Evolutionary conservation across 2,113 vertebrate species (phyloP), one percentile per base, ranked within the genome.

Genomic region (Oreochromis aureus): DNA sequence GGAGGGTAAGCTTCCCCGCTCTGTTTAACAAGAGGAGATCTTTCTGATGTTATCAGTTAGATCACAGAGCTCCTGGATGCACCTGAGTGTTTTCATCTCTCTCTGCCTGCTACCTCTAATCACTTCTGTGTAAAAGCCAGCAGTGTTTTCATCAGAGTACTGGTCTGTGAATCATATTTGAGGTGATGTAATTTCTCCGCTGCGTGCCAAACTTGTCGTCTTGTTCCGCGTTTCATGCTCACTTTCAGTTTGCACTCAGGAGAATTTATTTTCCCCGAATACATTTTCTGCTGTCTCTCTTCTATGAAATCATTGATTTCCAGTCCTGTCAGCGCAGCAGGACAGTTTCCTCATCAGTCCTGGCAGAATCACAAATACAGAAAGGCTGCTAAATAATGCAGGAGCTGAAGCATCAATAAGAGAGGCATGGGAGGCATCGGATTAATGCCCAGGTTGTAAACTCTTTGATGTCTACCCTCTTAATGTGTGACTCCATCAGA

Each of bases 341-440:
- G 90, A 92, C 83, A 54, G 86, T 89, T 92, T 81, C 86, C 89
- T 93, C 89, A 94, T 91, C 86, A 58, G 73, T 53, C 84, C 83
- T 92, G 94, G 91, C 89, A 91, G 89, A 83, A 89, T 81, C 89
- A 94, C 89, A 94, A 94, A 95, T 85, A 93, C 82, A 89, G 91
- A 92, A 76, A 87, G 83, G 81, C 86, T 93, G 89, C 89, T 95
- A 91, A 96, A 96, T 95, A 95, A 96, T 94, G 93, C 94, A 96
- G 82, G 54, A 89, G 85, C 89, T 89, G 83, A 82, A 81, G 80
- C 91, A 89, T 95, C 91, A 92, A 94, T 94, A 92, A 89, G 86
- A 80, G 82, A 89, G 92, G 87, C 92, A 88, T 84, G 84, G 87
- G 91, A 89, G 90, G 92, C 85, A 83, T 92, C 90, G 81, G 90